Percentiles rank a stretch among this genome's conserved stretches.
Conservation (phyloP, 2,797 vertebrate genomes). For the Fundulus diaphanus region DNA sequence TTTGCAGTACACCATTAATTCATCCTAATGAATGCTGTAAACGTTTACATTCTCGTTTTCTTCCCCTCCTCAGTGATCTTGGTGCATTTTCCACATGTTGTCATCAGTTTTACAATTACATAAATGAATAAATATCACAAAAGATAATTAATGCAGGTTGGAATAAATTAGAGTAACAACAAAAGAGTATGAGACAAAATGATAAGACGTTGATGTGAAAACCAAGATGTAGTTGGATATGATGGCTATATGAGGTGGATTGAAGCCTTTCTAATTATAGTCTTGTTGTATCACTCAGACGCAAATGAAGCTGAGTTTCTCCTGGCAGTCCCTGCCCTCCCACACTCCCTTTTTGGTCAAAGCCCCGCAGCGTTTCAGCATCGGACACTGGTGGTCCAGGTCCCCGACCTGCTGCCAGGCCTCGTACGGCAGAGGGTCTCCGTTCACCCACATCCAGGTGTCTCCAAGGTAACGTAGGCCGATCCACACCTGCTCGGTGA, state of each 20-base stretch:
- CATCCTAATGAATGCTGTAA: no score
- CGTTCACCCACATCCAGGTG: conserved; percentile 62
- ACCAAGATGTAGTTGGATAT: background rate
- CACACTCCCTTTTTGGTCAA: conserved; percentile 25
- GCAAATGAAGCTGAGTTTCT: conserved; percentile 39
- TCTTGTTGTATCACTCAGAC: background rate
- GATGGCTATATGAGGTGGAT: background rate
- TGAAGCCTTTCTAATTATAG: background rate
- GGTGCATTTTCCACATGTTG: background rate
- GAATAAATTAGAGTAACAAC: background rate
- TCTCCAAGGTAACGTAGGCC: conserved; percentile 56
- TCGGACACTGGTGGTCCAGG: conserved; percentile 42
- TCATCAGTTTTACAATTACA: background rate
- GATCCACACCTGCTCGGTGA: conserved; percentile 51
- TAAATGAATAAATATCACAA: background rate
- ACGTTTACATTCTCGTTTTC: no score
- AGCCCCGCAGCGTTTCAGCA: conserved; percentile 32
- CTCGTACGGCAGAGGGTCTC: conserved; percentile 9
- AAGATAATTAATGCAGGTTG: background rate
- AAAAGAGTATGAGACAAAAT: no score
- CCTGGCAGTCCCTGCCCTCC: conserved; percentile 39
- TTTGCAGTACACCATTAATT: no score
- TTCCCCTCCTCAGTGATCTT: background rate
- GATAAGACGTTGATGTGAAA: background rate
- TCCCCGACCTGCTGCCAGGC: conserved; percentile 12